Evolutionary conservation across 2,888 invertebrate species (phyloP).

Genomic region (Carpatolechia fugitivella): DNA sequence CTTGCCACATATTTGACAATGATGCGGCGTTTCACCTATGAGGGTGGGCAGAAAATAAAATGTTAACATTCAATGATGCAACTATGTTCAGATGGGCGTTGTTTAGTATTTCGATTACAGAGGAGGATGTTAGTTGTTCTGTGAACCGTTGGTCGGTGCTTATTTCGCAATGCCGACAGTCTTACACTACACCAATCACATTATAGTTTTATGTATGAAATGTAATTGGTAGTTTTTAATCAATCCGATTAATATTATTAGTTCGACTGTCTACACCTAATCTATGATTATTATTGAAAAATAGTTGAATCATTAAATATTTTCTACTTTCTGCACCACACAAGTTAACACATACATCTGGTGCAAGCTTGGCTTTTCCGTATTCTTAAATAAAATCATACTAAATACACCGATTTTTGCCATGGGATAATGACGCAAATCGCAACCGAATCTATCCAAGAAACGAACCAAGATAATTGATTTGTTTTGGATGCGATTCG

Average conservation of each 20-base stretch:
- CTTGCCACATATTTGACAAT: slow-evolving; percentile 92
- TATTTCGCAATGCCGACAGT: neutral
- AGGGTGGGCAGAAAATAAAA: slow-evolving; percentile 71
- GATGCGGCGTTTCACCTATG: slow-evolving; percentile 91
- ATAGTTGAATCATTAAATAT: slow-evolving; percentile 77
- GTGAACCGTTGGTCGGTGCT: neutral
- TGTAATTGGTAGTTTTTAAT: neutral
- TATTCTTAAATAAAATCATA: neutral
- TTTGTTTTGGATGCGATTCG: no score
- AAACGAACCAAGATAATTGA: no score
- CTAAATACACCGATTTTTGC: neutral
- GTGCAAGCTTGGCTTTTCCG: slow-evolving; percentile 67
- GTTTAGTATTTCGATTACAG: neutral
- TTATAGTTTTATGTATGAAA: no score
- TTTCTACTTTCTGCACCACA: slow-evolving; percentile 72
- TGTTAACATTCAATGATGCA: slow-evolving; percentile 77
- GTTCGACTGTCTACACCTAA: neutral
- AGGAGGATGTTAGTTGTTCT: neutral
- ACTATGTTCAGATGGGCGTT: slow-evolving; percentile 56
- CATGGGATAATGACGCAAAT: no score
- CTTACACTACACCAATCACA: neutral
- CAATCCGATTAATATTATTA: neutral
- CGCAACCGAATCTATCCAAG: no score
- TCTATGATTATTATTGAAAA: slow-evolving; percentile 24
- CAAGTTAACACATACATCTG: slow-evolving; percentile 39